A percentile compares a stretch with the other conserved stretches of the same genome.
These are phyloP conservation scores for Drosophila miranda DNA, from an alignment of 1,140 invertebrate species.

Conservation along the genomic window DNA sequence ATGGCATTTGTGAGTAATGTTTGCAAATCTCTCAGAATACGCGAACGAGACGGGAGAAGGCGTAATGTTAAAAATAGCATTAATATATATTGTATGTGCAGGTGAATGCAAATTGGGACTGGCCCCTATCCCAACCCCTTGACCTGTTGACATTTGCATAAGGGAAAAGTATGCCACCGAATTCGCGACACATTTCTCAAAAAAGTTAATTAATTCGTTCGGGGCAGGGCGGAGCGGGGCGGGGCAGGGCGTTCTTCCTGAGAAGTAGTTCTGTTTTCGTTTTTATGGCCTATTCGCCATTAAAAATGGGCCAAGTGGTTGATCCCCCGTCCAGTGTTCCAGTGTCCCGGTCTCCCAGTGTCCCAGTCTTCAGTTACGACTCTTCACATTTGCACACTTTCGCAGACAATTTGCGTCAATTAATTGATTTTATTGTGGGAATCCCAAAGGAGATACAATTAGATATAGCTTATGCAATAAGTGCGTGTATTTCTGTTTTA, in stretches of 20 bases:
- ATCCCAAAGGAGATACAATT: constrained; percentile 36
- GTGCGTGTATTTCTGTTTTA: constrained; percentile 7
- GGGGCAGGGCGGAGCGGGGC: not conserved
- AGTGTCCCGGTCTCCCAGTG: not conserved
- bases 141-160: constrained; percentile 79
- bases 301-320: constrained; percentile 24
- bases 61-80: constrained; percentile 69
- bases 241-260: not conserved
- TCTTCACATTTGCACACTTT: constrained; percentile 59
- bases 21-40: constrained; percentile 56
- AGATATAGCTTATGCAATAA: constrained; percentile 50
- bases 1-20: constrained; percentile 74
- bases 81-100: constrained; percentile 39
- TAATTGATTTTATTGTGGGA: constrained; percentile 63
- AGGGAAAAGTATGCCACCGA: constrained; percentile 27
- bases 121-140: constrained; percentile 20
- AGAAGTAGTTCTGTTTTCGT: constrained; percentile 2
- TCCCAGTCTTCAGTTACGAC: not conserved
- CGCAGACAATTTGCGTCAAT: constrained; percentile 77
- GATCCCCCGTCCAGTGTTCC: not conserved
- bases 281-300: constrained; percentile 52
- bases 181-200: constrained; percentile 39
- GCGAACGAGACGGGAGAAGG: not conserved
- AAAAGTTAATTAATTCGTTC: constrained; percentile 72
- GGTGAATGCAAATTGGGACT: constrained; percentile 4